Conservation (phyloP, 2,797 vertebrate species). For the Acanthornis magna region DNA sequence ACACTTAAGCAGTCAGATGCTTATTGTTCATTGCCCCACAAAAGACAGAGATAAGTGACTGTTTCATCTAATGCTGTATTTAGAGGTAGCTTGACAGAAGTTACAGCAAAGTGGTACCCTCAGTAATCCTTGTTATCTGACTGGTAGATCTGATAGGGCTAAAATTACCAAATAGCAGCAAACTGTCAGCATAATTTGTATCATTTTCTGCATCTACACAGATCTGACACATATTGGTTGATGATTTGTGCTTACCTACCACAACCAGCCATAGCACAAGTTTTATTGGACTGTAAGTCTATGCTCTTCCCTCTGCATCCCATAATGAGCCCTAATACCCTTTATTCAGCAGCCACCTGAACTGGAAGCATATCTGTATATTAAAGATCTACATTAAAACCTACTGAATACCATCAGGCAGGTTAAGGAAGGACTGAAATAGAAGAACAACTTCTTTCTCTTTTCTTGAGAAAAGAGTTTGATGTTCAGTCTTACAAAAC, state of each 20-base stretch:
- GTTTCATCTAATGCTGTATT: not conserved
- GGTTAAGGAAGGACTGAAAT: not conserved
- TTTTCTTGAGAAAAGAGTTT: not conserved
- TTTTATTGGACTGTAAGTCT: not conserved
- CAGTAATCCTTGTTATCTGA: not conserved
- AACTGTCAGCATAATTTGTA: not conserved
- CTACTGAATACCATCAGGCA: not conserved
- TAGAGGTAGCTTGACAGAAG: not conserved
- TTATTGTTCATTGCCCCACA: not conserved
- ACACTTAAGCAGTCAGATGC: not conserved
- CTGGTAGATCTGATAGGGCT: not conserved
- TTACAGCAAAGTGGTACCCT: not conserved
- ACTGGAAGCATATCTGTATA: not conserved
- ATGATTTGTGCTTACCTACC: not conserved
- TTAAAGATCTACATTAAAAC: not conserved
- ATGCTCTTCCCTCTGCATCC: not conserved
- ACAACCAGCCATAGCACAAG: not conserved
- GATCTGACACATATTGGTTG: not conserved
- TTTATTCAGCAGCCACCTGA: not conserved
- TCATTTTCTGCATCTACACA: not conserved
- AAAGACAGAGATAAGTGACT: not conserved
- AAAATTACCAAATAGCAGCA: not conserved
- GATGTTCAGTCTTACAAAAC: not conserved
- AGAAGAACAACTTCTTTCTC: not conserved
- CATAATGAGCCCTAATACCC: accelerated